Percentiles rank a stretch among this genome's conserved stretches.
These are phyloP conservation scores for Mastomys coucha DNA, from an alignment of 2,113 vertebrate species.

Conservation along the genomic window DNA sequence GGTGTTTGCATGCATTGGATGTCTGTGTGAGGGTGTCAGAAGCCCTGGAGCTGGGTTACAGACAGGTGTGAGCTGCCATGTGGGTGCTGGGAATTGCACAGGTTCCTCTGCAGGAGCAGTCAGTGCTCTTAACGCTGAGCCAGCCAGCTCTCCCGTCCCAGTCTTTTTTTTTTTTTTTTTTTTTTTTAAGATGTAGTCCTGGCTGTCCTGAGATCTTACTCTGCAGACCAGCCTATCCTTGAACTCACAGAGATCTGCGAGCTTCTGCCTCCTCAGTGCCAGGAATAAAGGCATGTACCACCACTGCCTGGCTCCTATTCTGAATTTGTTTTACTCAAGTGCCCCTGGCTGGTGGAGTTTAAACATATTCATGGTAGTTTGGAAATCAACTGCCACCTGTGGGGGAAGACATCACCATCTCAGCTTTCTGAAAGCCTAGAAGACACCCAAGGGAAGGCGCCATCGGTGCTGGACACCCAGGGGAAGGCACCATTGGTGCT, in stretches of 20 bases:
- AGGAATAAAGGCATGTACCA: not conserved
- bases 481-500: not conserved
- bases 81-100: too few species aligned
- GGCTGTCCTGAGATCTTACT: not conserved
- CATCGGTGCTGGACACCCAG: not conserved
- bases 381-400: not conserved
- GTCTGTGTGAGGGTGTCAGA: too few species aligned
- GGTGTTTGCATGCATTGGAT: too few species aligned
- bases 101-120: not conserved
- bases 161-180: not conserved
- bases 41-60: too few species aligned
- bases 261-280: not conserved
- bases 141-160: not conserved
- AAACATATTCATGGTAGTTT: not conserved
- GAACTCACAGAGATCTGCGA: not conserved
- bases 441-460: not conserved
- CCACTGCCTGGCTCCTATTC: not conserved
- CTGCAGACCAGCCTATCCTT: not conserved
- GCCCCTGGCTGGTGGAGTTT: not conserved
- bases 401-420: not conserved
- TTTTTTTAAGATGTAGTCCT: not conserved
- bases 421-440: not conserved
- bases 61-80: too few species aligned
- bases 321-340: not conserved
- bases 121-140: not conserved